phyloP scores from a whole-genome alignment of 2,888 invertebrate species.

The Seira sanloemensis region DNA sequence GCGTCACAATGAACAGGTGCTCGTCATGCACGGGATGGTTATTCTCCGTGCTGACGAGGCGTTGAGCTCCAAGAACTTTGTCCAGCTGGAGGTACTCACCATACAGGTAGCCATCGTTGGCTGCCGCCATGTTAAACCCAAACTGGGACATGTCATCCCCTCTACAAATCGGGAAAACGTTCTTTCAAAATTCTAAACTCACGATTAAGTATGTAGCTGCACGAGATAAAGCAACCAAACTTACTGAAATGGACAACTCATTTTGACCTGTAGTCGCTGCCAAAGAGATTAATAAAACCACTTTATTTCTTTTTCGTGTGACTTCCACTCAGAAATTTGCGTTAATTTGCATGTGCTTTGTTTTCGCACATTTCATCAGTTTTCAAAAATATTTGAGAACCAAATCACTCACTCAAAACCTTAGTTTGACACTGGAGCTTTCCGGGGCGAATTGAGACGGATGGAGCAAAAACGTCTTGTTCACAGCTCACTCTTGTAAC shows the following conservation, averaged over 20 bases:
- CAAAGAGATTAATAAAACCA: background rate
- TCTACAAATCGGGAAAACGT: background rate
- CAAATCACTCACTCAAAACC: no score
- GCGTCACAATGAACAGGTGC: slow-evolving; percentile 97
- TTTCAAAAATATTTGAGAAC: background rate
- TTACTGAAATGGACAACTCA: slow-evolving; percentile 59
- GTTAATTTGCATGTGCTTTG: background rate
- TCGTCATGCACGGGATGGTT: slow-evolving; percentile 93
- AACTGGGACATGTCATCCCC: slow-evolving; percentile 64
- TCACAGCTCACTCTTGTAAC: background rate
- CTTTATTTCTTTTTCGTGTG: no score
- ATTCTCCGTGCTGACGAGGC: slow-evolving; percentile 84
- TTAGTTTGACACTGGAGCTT: no score
- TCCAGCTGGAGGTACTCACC: slow-evolving; percentile 94
- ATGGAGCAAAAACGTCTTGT: background rate
- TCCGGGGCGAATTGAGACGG: background rate
- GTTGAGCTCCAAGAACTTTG: slow-evolving; percentile 88
- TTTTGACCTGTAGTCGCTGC: background rate
- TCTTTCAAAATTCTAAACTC: background rate
- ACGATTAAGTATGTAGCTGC: background rate
- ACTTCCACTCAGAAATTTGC: background rate
- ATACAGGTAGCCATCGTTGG: slow-evolving; percentile 85
- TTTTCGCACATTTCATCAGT: background rate
- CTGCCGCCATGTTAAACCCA: slow-evolving; percentile 73
- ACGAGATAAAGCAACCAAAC: slow-evolving; percentile 6